These are phyloP conservation scores for Triops longicaudatus DNA, from an alignment of 1,140 invertebrate genomes.

Conservation along the genomic window DNA sequence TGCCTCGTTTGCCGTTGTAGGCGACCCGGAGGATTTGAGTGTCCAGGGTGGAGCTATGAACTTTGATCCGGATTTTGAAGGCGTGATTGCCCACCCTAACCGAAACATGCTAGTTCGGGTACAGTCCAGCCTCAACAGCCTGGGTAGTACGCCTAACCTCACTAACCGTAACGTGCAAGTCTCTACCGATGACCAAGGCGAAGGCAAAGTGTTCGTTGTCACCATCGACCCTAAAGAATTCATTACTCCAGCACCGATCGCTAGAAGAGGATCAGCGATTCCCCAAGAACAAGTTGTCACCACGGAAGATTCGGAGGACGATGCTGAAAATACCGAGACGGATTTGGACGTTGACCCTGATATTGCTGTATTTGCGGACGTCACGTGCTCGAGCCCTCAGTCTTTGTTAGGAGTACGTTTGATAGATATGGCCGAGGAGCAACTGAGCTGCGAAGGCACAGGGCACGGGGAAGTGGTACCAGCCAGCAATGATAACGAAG, in stretches of 20 bases:
- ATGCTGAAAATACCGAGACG: background rate
- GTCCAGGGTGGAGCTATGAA: constrained; percentile 29
- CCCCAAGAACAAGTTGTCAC: background rate
- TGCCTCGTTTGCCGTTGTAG: constrained; percentile 21
- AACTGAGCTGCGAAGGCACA: constrained; percentile 59
- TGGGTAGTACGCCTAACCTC: background rate
- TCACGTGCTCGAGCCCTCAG: constrained; percentile 57
- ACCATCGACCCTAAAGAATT: background rate
- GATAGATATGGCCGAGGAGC: constrained; percentile 64
- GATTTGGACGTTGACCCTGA: background rate
- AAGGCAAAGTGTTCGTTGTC: background rate
- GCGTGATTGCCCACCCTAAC: constrained; percentile 10
- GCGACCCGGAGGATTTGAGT: constrained; percentile 26
- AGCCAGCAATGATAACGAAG: constrained; percentile 36
- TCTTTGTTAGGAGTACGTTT: constrained; percentile 57
- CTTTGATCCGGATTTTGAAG: constrained; percentile 13
- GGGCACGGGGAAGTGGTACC: constrained; percentile 27
- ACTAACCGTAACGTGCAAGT: background rate
- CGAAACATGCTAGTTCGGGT: background rate
- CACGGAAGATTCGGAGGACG: background rate
- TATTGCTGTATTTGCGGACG: constrained; percentile 36
- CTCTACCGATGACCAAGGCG: background rate
- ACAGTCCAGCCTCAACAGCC: background rate
- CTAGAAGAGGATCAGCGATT: background rate
- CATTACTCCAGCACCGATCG: background rate